phyloP scores from a whole-genome alignment of 2,797 vertebrate species.

The Diceros bicornis region DNA sequence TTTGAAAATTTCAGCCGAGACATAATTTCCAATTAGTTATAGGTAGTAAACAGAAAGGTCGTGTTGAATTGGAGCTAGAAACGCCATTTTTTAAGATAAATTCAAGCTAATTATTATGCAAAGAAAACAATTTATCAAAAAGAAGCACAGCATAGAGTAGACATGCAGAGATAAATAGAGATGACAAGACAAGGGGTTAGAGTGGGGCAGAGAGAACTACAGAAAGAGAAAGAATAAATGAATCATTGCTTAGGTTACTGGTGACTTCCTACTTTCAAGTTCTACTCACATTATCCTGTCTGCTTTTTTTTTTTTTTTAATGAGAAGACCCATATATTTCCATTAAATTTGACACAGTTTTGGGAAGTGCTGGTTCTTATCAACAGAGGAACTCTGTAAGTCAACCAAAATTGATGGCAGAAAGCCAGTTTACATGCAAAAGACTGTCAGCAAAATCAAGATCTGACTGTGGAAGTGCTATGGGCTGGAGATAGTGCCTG shows the following conservation, averaged over 20 bases:
- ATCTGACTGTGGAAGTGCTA: neutral
- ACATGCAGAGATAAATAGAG: neutral
- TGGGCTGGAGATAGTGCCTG: neutral
- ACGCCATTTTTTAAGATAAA: neutral
- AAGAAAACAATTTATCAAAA: neutral
- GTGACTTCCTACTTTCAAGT: neutral
- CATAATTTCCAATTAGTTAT: neutral
- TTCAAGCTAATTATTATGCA: too few relatives aligned
- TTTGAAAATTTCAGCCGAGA: neutral
- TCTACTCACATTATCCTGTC: neutral
- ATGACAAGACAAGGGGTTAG: neutral
- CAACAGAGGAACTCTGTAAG: neutral
- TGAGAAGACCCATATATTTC: neutral
- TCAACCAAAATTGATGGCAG: neutral
- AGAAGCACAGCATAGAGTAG: fast-evolving
- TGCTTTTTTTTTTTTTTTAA: neutral
- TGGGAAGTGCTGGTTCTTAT: neutral
- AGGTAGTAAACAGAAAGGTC: neutral
- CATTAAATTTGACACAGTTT: neutral
- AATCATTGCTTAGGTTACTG: too few relatives aligned
- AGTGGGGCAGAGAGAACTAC: neutral
- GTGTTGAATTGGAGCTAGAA: neutral
- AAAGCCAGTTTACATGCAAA: neutral
- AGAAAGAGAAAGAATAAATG: neutral
- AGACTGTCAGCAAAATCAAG: neutral